A percentile compares a stretch with the other conserved stretches of the same genome.
Conservation (phyloP, 2,888 invertebrate species). For the Netelia inedita region DNA sequence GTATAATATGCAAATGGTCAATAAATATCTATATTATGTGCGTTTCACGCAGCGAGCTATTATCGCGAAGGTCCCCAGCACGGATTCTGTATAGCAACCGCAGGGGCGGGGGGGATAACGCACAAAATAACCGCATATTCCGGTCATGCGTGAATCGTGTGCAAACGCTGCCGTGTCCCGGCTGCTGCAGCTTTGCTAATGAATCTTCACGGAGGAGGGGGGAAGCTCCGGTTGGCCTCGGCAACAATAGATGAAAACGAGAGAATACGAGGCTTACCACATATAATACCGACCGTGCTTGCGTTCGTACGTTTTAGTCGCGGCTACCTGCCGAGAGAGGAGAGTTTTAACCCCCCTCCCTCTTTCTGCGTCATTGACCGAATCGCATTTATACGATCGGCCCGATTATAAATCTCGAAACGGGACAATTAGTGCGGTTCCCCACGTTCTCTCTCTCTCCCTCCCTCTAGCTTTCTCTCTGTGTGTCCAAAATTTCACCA, state of each 20-base stretch:
- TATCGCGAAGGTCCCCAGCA: neutral
- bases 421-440: constrained; percentile 55
- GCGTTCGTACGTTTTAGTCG: constrained; percentile 19
- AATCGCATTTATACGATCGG: constrained; percentile 47
- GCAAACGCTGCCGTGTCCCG: neutral
- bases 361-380: constrained; percentile 50
- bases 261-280: constrained; percentile 20
- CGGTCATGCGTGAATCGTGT: neutral
- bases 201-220: constrained; percentile 7
- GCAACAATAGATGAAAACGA: constrained; percentile 40
- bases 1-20: neutral
- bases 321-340: neutral
- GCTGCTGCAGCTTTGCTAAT: constrained; percentile 24
- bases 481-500: neutral
- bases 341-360: constrained; percentile 12
- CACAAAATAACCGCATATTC: constrained; percentile 36
- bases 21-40: neutral
- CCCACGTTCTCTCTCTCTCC: neutral
- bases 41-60: neutral
- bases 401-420: constrained; percentile 52
- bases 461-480: neutral
- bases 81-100: neutral
- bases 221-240: neutral
- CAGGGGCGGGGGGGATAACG: neutral
- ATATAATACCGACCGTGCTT: neutral